Evolutionary conservation across 1,140 invertebrate genomes (phyloP).

Genomic region (Cheumatopsyche charites): DNA sequence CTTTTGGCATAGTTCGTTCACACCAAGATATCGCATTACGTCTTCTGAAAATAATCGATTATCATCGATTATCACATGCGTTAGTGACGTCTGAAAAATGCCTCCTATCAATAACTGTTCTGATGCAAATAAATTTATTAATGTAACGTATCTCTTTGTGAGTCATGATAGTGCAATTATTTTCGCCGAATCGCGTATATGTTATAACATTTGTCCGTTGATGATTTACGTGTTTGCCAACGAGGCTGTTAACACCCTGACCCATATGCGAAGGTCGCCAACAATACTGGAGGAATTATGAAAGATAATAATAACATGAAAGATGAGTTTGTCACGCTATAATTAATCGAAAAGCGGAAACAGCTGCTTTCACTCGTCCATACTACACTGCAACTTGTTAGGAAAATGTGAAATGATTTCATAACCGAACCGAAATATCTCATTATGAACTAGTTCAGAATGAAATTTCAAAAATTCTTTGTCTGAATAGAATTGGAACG

Average conservation of each 20-base stretch:
- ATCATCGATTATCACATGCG: neutral
- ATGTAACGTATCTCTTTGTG: too few relatives aligned
- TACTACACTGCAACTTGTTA: neutral
- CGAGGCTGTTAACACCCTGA: slow-evolving; percentile 3
- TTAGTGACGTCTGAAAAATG: neutral
- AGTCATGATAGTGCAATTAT: too few relatives aligned
- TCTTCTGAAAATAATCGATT: neutral
- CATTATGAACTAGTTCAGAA: too few relatives aligned
- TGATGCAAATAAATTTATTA: too few relatives aligned
- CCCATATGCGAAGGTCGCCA: slow-evolving; percentile 18
- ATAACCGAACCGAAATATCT: neutral
- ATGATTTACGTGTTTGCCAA: slow-evolving; percentile 14
- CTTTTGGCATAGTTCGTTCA: slow-evolving; percentile 25
- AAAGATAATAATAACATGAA: slow-evolving; percentile 9
- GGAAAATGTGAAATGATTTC: neutral
- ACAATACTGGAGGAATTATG: slow-evolving; percentile 16
- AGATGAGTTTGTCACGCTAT: neutral
- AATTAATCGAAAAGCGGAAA: slow-evolving; percentile 12
- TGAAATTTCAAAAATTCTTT: too few relatives aligned
- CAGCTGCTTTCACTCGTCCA: slow-evolving; percentile 8
- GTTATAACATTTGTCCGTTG: neutral
- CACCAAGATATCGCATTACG: slow-evolving; percentile 7
- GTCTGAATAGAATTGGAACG: too few relatives aligned
- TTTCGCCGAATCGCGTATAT: neutral
- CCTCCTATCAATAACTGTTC: neutral